Evolutionary conservation across 2,888 invertebrate genomes (phyloP), one percentile per base, ranked within the genome.

Genomic region (Lasioglossum leucozonium): DNA sequence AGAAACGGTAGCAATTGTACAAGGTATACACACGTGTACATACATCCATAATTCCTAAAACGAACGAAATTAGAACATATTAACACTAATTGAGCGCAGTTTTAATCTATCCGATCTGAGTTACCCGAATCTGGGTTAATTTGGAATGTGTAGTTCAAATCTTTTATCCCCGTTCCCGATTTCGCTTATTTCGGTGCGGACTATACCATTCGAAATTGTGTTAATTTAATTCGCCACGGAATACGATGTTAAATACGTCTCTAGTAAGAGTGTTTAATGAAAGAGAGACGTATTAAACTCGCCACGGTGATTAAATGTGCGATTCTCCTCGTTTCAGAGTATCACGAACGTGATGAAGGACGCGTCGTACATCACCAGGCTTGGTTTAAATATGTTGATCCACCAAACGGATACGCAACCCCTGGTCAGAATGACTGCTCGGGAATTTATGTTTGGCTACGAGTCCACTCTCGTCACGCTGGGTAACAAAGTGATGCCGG

Each of bases 361-460:
- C 65, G 95, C 97, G 78, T 96, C 96, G 2, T 95, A 96, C 85
- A 95, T 98, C 89, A 96, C 97, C 0, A 96, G 97, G 8, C 95
- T 97, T 87, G 97, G 97, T 0, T 95, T 98, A 16, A 98, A 98
- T 94, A 95, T 97, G 67, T 93, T 98, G 3, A 97, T 98, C 75
- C 93, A 96, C 2, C 95, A 97, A 80, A 97, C 97, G 0, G 96
- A 97, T 55, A 96, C 97, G 4, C 95, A 96, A 89, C 98, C 98
- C 0, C 95, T 98, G 34, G 97, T 97, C 5, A 95, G 96, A 92
- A 98, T 98, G 97, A 98, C 98, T 0, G 98, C 98, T 0, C 96
- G 95, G 85, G 98, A 98, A 94, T 98, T 98, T 94, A 98, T 98
- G 98, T 98, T 98, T 95, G 98, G 98, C 0, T 98, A 98, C 95